phyloP scores from a whole-genome alignment of 2,888 invertebrate species.

The Xanthia togata region DNA sequence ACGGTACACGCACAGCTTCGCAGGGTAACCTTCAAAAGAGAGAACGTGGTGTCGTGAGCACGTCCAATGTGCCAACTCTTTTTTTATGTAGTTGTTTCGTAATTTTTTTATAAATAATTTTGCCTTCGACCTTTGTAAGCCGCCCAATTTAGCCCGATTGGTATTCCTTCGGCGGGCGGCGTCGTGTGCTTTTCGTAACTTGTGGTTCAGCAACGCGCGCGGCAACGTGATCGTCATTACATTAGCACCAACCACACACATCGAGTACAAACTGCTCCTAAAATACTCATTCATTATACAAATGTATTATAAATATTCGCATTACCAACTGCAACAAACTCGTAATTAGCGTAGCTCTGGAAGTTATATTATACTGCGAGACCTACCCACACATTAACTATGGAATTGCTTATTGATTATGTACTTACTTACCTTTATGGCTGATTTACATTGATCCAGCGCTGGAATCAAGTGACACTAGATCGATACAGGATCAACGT shows the following conservation, averaged over 20 bases:
- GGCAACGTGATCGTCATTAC: slow-evolving; percentile 82
- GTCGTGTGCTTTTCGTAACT: slow-evolving; percentile 87
- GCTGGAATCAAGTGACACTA: neutral
- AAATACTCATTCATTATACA: slow-evolving; percentile 68
- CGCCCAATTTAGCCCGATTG: slow-evolving; percentile 88
- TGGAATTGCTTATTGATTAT: slow-evolving; percentile 12
- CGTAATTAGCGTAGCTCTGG: slow-evolving; percentile 48
- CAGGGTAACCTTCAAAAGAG: slow-evolving; percentile 88
- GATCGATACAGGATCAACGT: neutral
- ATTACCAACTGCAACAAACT: slow-evolving; percentile 47
- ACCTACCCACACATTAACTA: slow-evolving; percentile 8
- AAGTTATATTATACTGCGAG: slow-evolving; percentile 24
- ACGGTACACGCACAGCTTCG: slow-evolving; percentile 84
- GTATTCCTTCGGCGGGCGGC: slow-evolving; percentile 86
- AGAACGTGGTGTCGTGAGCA: slow-evolving; percentile 87
- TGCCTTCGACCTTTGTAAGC: slow-evolving; percentile 89
- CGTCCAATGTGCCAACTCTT: slow-evolving; percentile 89
- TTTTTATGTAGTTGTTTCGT: slow-evolving; percentile 86
- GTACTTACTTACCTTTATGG: slow-evolving; percentile 8
- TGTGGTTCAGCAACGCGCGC: slow-evolving; percentile 76
- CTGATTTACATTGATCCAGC: neutral
- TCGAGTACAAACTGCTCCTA: slow-evolving; percentile 72
- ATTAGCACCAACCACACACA: slow-evolving; percentile 69
- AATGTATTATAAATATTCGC: slow-evolving; percentile 56
- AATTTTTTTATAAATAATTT: slow-evolving; percentile 88